phyloP scores from a whole-genome alignment of 2,888 invertebrate species.

The Orchestes rusci region DNA sequence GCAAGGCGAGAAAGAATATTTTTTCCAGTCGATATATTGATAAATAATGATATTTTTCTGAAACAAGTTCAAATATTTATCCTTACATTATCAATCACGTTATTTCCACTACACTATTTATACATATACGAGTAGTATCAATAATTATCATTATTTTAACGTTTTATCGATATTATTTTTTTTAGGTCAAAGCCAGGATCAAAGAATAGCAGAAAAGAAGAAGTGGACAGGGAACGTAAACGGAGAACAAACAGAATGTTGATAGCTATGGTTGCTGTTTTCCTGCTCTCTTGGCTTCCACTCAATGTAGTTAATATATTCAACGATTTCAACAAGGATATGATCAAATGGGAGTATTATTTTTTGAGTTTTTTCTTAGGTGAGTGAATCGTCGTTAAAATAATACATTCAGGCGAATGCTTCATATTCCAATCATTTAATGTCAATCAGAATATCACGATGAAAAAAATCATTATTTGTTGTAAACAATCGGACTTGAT shows the following conservation, averaged over 20 bases:
- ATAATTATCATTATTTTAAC: too few species aligned
- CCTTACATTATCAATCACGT: too few species aligned
- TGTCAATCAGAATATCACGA: too few species aligned
- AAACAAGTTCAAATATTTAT: too few species aligned
- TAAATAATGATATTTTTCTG: not conserved
- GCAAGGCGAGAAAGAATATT: too few species aligned
- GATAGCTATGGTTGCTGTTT: constrained; percentile 94
- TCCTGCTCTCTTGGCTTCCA: constrained; percentile 93
- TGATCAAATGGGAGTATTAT: constrained; percentile 73
- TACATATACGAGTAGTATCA: too few species aligned
- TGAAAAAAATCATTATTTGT: too few species aligned
- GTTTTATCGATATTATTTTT: too few species aligned
- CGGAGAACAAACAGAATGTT: constrained; percentile 93
- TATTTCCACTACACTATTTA: too few species aligned
- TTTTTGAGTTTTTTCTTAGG: constrained; percentile 72
- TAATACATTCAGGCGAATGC: not conserved
- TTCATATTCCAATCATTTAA: not conserved
- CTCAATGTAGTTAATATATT: constrained; percentile 84
- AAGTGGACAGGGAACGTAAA: constrained; percentile 83
- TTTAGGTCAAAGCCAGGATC: constrained; percentile 69
- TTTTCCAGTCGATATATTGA: not conserved
- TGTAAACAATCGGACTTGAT: too few species aligned
- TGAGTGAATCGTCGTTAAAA: constrained; percentile 2
- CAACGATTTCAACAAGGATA: constrained; percentile 67
- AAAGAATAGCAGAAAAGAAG: constrained; percentile 79